A percentile compares a stretch with the other conserved stretches of the same genome.
These are phyloP conservation scores for Platycnemis pennipes DNA, from an alignment of 2,888 invertebrate genomes.

Conservation along the genomic window DNA sequence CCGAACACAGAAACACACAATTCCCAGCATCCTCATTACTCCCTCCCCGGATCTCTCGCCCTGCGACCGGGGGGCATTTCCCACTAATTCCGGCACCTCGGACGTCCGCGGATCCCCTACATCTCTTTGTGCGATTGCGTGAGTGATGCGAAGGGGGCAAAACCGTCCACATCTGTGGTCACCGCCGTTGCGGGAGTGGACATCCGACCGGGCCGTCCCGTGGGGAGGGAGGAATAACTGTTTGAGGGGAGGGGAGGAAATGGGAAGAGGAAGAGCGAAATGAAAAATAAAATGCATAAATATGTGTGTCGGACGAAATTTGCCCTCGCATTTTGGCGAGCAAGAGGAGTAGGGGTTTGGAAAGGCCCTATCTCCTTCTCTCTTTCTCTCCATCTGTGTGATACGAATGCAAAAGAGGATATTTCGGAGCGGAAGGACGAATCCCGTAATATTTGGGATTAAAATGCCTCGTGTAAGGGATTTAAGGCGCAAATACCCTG, in stretches of 20 bases:
- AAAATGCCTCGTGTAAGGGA: slow-evolving; percentile 32
- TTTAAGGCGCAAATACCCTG: slow-evolving; percentile 29
- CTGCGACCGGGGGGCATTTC: not conserved
- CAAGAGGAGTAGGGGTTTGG: too few relatives aligned
- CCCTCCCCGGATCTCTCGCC: not conserved
- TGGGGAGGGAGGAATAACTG: not conserved
- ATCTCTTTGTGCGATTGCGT: not conserved
- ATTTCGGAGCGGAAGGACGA: slow-evolving; percentile 16
- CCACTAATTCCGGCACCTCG: slow-evolving; percentile 15
- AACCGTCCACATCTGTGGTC: slow-evolving; percentile 22
- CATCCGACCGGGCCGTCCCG: not conserved
- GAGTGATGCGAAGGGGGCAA: not conserved
- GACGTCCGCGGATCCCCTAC: not conserved
- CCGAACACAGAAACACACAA: not conserved
- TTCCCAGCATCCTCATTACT: not conserved
- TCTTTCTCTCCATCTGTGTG: not conserved
- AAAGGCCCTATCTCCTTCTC: not conserved
- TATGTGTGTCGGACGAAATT: slow-evolving; percentile 28
- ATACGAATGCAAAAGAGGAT: slow-evolving; percentile 1
- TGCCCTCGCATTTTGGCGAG: not conserved
- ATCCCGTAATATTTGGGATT: slow-evolving; percentile 27
- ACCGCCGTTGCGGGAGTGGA: slow-evolving; percentile 19
- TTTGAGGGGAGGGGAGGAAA: not conserved
- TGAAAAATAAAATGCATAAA: slow-evolving; percentile 8
- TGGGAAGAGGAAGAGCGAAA: not conserved